Evolutionary conservation across 2,888 invertebrate species (phyloP).

Genomic region (Cheilosia soror): DNA sequence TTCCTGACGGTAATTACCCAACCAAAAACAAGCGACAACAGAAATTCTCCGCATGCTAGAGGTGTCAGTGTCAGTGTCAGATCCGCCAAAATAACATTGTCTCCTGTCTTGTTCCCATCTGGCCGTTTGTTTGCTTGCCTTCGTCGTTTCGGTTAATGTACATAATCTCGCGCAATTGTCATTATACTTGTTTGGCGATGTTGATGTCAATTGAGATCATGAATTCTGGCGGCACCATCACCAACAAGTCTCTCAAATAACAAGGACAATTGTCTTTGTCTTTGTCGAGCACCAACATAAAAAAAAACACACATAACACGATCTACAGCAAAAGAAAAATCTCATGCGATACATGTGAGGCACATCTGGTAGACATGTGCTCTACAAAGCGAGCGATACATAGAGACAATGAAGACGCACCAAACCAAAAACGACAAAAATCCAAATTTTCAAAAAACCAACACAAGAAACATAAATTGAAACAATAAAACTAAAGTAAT

Average conservation of each 20-base stretch:
- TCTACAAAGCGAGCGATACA: slow-evolving; percentile 19
- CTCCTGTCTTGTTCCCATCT: slow-evolving; percentile 8
- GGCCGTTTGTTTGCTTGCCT: background rate
- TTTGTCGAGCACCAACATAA: background rate
- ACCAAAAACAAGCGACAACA: too few species aligned
- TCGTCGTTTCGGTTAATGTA: background rate
- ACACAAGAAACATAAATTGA: background rate
- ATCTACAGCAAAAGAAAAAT: background rate
- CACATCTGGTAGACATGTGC: slow-evolving; percentile 58
- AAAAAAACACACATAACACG: background rate
- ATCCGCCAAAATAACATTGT: slow-evolving; percentile 8
- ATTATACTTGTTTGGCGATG: background rate
- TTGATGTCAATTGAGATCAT: slow-evolving; percentile 15
- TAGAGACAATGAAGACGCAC: slow-evolving; percentile 2
- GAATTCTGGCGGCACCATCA: background rate
- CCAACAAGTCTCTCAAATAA: background rate
- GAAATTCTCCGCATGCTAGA: too few species aligned
- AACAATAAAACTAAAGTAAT: slow-evolving; percentile 44
- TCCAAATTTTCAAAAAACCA: background rate
- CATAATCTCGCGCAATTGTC: background rate
- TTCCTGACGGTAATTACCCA: too few species aligned
- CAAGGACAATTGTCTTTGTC: slow-evolving; percentile 28
- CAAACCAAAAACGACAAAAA: too few species aligned
- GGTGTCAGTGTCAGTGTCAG: background rate
- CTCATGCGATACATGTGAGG: slow-evolving; percentile 45